Evolutionary conservation across 2,113 vertebrate genomes (phyloP), one percentile per base, ranked within the genome.

Genomic region (Poeciliopsis retropinna): DNA sequence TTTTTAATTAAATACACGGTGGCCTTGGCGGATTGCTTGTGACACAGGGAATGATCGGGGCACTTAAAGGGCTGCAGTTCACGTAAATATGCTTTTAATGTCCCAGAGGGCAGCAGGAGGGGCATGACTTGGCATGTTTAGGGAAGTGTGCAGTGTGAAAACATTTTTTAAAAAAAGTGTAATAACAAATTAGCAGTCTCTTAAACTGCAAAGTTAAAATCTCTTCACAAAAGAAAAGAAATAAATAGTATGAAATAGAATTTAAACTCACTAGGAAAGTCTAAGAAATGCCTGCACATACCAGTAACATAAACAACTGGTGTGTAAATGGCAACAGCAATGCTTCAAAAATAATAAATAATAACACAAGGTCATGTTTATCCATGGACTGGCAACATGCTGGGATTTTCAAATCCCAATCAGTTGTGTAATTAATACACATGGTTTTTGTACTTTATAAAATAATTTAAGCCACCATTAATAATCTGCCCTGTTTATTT

Each of bases 1-100:
- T 91, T 91, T 92, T 93, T 93, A 92, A 94, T 94, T 93, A 93
- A 94, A 92, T 84, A 89, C 82, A 44, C 27, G 27, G 73, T 91
- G 89, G 87, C 92, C 92, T 93, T 85, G 82, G 89, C 79, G 88
- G 87, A 93, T 93, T 88, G 82, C 89, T 83, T 84, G 81, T 93
- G 92, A 94, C 92, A 91, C 91, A 62, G 89, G 89, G 82, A 92
- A 87, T 85, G 90, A 92, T 90, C 73, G 80, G 92, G 91, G 92
- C 93, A 90, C 87, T 85, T 80, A 88, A 73, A 86, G 86, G 89
- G 91, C 87, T 80, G 72, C 34, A 44, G 88, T 90, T 89, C 81
- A 85, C 86, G 86, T 90, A 89, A 93, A 93, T 87, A 89, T 82
- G 69, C 82, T 84, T 84, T 81, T 87, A 84, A 82, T 66, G 81